Percentiles rank a stretch among this genome's conserved stretches.
phyloP scores from a whole-genome alignment of 2,113 vertebrate genomes.

The Calidris pugnax region DNA sequence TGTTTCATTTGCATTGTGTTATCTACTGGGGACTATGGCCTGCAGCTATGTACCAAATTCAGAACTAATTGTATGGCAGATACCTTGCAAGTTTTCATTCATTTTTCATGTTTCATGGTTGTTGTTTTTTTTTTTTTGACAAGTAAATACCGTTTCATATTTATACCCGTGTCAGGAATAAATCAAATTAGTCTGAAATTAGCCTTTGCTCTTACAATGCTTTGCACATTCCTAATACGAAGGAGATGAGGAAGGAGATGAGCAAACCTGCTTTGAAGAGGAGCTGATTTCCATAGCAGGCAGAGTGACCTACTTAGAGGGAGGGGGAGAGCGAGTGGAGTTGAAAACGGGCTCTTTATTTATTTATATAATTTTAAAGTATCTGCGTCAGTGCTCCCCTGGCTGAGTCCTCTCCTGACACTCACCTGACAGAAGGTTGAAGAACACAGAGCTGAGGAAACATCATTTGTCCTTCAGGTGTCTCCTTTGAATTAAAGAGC shows the following conservation, averaged over 20 bases:
- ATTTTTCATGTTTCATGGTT: not conserved
- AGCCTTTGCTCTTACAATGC: constrained; percentile 54
- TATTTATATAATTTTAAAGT: constrained; percentile 32
- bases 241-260: constrained; percentile 12
- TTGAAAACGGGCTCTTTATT: constrained; percentile 39
- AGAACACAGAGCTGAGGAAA: not conserved
- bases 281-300: constrained; percentile 57
- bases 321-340: not conserved
- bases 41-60: not conserved
- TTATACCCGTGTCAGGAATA: constrained; percentile 40
- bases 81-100: constrained; percentile 6
- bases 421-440: not conserved
- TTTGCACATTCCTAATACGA: constrained; percentile 30
- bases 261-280: constrained; percentile 70
- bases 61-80: not conserved
- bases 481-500: not conserved
- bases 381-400: not conserved
- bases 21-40: constrained; percentile 1
- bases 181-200: constrained; percentile 69
- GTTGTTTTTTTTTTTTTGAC: constrained; percentile 53
- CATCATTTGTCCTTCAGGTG: fast-evolving
- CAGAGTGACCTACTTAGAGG: constrained; percentile 74
- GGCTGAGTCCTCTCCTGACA: not conserved
- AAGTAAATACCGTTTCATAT: constrained; percentile 7
- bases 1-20: constrained; percentile 58